phyloP scores from a whole-genome alignment of 1,140 invertebrate genomes.

The Drosophila mauritiana region DNA sequence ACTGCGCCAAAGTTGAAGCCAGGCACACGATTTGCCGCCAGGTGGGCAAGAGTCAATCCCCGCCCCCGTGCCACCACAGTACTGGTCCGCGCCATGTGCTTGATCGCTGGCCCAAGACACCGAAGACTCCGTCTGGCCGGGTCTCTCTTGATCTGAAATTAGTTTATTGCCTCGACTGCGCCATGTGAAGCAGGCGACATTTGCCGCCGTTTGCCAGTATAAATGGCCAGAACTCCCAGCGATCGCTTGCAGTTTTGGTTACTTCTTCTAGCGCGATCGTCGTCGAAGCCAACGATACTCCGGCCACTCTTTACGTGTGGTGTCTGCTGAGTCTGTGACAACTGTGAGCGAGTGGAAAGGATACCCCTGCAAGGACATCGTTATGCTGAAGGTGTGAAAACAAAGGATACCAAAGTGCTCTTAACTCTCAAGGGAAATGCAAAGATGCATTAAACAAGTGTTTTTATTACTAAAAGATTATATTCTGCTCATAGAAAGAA shows the following conservation, averaged over 20 bases:
- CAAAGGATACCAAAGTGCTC: too few species aligned
- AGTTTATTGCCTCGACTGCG: constrained; percentile 67
- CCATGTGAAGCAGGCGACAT: constrained; percentile 84
- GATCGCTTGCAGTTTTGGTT: constrained; percentile 75
- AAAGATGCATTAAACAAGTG: too few species aligned
- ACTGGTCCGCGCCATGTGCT: constrained; percentile 58
- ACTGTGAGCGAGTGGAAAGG: constrained; percentile 42
- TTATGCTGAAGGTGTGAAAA: constrained; percentile 49
- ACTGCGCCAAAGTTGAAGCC: constrained; percentile 54
- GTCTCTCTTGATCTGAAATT: constrained; percentile 72
- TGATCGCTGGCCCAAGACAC: constrained; percentile 49
- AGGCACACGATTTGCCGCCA: constrained; percentile 68
- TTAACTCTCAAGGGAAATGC: too few species aligned
- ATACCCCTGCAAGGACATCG: constrained; percentile 44
- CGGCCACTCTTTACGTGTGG: constrained; percentile 50
- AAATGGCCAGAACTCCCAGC: constrained; percentile 72
- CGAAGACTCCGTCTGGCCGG: constrained; percentile 10
- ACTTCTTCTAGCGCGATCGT: constrained; percentile 58
- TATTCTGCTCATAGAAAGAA: too few species aligned
- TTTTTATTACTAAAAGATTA: too few species aligned
- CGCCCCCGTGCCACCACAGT: constrained; percentile 12
- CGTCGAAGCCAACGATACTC: constrained; percentile 30
- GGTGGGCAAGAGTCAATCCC: constrained; percentile 57
- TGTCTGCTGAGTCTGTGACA: constrained; percentile 39
- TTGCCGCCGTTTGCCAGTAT: constrained; percentile 70